phyloP scores from a whole-genome alignment of 2,888 invertebrate genomes.

The Polydrusus pterygomalis region DNA sequence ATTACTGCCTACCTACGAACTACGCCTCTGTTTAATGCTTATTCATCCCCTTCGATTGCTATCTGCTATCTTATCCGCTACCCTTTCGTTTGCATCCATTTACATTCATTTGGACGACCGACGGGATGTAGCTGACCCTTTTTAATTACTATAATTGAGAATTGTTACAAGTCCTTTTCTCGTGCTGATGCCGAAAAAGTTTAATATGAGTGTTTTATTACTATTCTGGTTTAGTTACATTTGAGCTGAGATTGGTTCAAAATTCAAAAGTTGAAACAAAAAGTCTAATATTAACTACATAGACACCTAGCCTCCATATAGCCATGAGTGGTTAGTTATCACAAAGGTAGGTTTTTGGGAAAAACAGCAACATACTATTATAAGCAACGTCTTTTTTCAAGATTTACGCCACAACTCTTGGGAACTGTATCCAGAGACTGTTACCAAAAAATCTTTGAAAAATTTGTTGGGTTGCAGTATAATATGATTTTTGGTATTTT shows the following conservation, averaged over 20 bases:
- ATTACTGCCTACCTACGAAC: background rate
- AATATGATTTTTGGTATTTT: too few relatives aligned
- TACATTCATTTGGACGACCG: constrained; percentile 56
- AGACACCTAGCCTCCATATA: background rate
- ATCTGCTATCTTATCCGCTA: constrained; percentile 56
- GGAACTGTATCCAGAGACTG: too few relatives aligned
- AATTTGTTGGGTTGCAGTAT: too few relatives aligned
- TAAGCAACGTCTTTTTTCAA: too few relatives aligned
- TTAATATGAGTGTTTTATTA: background rate
- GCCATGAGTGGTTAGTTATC: too few relatives aligned
- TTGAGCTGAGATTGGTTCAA: background rate
- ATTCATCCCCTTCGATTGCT: constrained; percentile 40
- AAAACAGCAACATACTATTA: too few relatives aligned
- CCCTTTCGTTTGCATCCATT: constrained; percentile 58
- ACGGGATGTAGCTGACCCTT: constrained; percentile 56
- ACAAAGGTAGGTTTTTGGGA: too few relatives aligned
- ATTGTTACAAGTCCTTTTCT: constrained; percentile 49
- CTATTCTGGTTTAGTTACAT: too few relatives aligned
- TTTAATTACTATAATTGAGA: constrained; percentile 56
- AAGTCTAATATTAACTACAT: background rate
- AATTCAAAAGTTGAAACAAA: background rate
- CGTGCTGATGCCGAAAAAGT: constrained; percentile 10
- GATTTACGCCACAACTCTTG: too few relatives aligned
- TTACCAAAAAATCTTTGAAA: too few relatives aligned
- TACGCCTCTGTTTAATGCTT: constrained; percentile 24